Base-by-base conservation (phyloP, 2,797 vertebrate genomes). In the Poeciliopsis turneri region DNA sequence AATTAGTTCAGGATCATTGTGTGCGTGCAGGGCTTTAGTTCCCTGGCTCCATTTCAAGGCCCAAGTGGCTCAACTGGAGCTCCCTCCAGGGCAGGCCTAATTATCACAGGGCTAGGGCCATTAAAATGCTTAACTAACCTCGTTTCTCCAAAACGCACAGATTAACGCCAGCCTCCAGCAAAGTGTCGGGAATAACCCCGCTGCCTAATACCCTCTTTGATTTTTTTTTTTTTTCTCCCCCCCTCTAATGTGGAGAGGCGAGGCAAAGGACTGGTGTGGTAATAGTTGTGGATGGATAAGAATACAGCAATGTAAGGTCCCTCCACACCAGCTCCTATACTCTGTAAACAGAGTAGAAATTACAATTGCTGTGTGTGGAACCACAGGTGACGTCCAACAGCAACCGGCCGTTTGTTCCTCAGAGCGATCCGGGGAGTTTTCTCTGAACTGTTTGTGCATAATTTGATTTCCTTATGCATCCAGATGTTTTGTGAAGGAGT, bases 1-100 rank as follows among this genome's bases (percentile, higher is more conserved):
- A 97, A 99, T 99, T 99, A 99, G 97, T 98, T 97, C 96, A 95
- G 97, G 96, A 97, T 97, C 97, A 98, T 98, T 98, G 97, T 98
- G 97, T 95, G 95, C 90, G 86, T 94, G 93, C 89, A 90, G 92
- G 96, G 98, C 97, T 98, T 99, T 98, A 96, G 95, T 95, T 96
- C 92, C 95, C 96, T 97, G 97, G 97, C 96, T 99, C 97, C 92
- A 95, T 99, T 98, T 98, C 98, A 99, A 97, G 97, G 96, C 97
- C 97, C 97, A 96, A 98, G 97, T 97, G 97, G 97, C 96, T 98
- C 95, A 95, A 95, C 92, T 96, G 92, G 94, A 96, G 95, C 96
- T 97, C 97, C 97, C 98, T 97, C 95, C 96, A 96, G 98, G 98
- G 97, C 97, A 98, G 96, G 97, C 95, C 97, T 99, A 99, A 99